A percentile compares a stretch with the other conserved stretches of the same genome.
Evolutionary conservation across 2,797 vertebrate species (phyloP).

Genomic region (Cuniculus paca): DNA sequence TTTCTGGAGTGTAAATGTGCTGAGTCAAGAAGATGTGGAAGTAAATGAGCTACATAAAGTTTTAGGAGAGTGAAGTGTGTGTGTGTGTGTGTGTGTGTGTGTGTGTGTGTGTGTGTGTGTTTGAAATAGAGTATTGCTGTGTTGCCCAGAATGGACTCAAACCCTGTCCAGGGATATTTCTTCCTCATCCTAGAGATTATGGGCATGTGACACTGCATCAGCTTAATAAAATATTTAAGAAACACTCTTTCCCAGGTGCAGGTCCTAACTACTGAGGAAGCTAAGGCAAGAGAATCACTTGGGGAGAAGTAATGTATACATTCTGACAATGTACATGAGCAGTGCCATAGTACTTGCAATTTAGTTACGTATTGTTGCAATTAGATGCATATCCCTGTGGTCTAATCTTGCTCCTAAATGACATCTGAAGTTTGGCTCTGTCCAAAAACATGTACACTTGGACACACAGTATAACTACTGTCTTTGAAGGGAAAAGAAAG

Average conservation of each 20-base stretch:
- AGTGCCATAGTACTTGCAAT: background rate
- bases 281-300: background rate
- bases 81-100: too few relatives aligned
- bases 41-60: slow-evolving; percentile 14
- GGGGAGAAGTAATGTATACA: slow-evolving; percentile 6
- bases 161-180: background rate
- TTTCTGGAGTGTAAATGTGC: slow-evolving; percentile 24
- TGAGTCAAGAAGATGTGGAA: background rate
- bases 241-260: background rate
- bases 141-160: background rate
- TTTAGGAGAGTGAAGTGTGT: background rate
- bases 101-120: background rate
- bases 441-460: slow-evolving; percentile 25
- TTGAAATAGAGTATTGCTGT: background rate
- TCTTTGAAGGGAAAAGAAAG: slow-evolving; percentile 4
- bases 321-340: slow-evolving; percentile 7
- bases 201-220: background rate
- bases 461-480: background rate
- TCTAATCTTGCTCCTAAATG: slow-evolving; percentile 50
- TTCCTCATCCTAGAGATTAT: background rate
- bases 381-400: background rate
- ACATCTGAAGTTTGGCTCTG: slow-evolving; percentile 49
- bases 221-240: background rate
- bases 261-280: background rate
- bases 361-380: background rate